Base-by-base conservation (phyloP, 2,888 invertebrate genomes). In the Horisme vitalbata region DNA sequence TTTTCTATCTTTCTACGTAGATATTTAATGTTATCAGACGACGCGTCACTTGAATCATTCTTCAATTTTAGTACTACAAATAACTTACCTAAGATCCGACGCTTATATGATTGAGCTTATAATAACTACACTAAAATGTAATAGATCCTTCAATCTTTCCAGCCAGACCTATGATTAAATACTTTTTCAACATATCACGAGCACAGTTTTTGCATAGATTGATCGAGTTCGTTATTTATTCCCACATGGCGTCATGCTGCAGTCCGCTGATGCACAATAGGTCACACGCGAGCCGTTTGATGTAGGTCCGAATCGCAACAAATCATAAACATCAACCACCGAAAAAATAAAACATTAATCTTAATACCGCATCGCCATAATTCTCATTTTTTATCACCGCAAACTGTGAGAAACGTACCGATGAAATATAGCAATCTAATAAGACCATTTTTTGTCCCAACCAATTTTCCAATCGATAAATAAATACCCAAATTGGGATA, bases 331-430 rank as follows among this genome's bases (percentile, higher is more conserved):
- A 68, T 72, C 69, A 55, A 67, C 59, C 57, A 60, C 55, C 75
- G 81, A 83, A 83, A 83, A 81, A 77, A 64, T 62, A 62, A 59
- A 63, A 71, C 78, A 83, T 82, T 77, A 80, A 86, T 84, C 80
- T 75, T 75, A 79, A 85, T 84, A 79, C 71, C 65, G 71, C 67
- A 71, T 77, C 78, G 52, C 33, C 73, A 75, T 72, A 74, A 69
- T 62, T 67, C 61, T 55, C 56, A 54, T 68, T 66, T 73, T 72
- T 68, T 65, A 32, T 57, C 50, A 53, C 56, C 41, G 52, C 59
- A 53, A 65, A 65, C 70, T 66, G 73, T 73, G 73, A 65, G 75
- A 76, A 73, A 67, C 61, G 61, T 63, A 39, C 55, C 67, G 72
- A 73, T 79, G 74, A 77, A 69, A 75, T 75, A 78, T 75, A 63